phyloP scores from a whole-genome alignment of 1,140 invertebrate species.

The Trypoxylus dichotomus region DNA sequence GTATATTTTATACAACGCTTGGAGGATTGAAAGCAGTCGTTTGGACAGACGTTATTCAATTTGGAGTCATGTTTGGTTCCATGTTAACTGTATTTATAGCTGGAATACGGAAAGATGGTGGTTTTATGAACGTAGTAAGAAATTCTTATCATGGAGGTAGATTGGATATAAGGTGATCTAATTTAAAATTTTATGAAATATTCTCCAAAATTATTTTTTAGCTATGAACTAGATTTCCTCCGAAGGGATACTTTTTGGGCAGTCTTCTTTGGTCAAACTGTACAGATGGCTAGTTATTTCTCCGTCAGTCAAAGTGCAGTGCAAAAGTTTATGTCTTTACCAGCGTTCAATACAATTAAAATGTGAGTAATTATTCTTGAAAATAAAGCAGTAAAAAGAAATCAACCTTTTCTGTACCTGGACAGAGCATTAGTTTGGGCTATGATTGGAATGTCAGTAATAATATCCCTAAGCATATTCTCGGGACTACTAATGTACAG shows the following conservation, averaged over 20 bases:
- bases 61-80: constrained; percentile 69
- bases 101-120: constrained; percentile 54
- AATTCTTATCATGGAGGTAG: background rate
- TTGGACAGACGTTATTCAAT: constrained; percentile 74
- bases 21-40: constrained; percentile 67
- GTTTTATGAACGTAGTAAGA: constrained; percentile 15
- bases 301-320: constrained; percentile 62
- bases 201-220: constrained; percentile 51
- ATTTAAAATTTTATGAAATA: background rate
- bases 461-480: constrained; percentile 56
- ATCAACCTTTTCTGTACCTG: background rate
- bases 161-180: constrained; percentile 26
- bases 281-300: constrained; percentile 61
- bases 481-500: constrained; percentile 74
- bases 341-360: constrained; percentile 57
- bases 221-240: constrained; percentile 59
- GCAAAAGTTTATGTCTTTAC: constrained; percentile 63
- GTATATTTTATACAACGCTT: constrained; percentile 76
- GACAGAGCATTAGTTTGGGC: background rate
- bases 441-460: constrained; percentile 51
- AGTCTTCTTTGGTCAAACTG: constrained; percentile 58
- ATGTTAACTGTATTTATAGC: constrained; percentile 69
- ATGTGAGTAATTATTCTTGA: constrained; percentile 48
- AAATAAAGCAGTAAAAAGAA: background rate
- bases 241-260: constrained; percentile 56